Evolutionary conservation across 2,888 invertebrate species (phyloP), one percentile per base, ranked within the genome.

Genomic region (Scaptomyza tumidula): DNA sequence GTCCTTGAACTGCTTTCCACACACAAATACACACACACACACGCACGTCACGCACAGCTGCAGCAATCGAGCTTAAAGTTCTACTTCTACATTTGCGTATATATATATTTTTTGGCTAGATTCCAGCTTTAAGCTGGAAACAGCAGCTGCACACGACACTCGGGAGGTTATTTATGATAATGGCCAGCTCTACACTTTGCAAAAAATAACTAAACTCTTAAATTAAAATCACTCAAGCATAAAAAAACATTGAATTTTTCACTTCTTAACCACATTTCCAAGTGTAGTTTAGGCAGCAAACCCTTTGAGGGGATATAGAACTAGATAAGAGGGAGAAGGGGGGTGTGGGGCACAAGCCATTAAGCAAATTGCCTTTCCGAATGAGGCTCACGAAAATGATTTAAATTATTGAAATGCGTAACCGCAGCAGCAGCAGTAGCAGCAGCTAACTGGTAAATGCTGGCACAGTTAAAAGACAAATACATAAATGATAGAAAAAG

Each of bases 321-420:
- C n/a, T 13, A 16, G 6, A 1, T 1, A 11, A 33, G 33, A 33
- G 14, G 43, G 24, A 19, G 1, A 0, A 31, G 3, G 9, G 3
- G 9, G 6, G 43, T 6, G 46, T 24, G 60, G 16, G 58, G 48
- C 59, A 63, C 52, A 56, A 71, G 41, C 87, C 85, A 85, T 85
- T 85, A 87, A 73, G 74, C 74, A 85, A 85, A 89, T 85, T 88
- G 89, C 85, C 78, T 80, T 69, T 71, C 62, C 33, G 44, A 65
- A 76, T 67, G 16, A 10, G 65, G 75, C 52, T 70, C 66, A 6
- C 67, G n/a, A 16, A 74, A 78, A 80, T 75, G 83, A 65, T 86
- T 82, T 86, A 82, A 83, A 83, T 87, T 85, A 87, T 87, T 83
- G 82, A 83, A 83, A 85, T 82, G 77, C 74, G 52, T 66, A 55